Percentiles rank a stretch among this genome's conserved stretches.
phyloP scores from a whole-genome alignment of 2,797 vertebrate species.

The Hoplostethus atlanticus region DNA sequence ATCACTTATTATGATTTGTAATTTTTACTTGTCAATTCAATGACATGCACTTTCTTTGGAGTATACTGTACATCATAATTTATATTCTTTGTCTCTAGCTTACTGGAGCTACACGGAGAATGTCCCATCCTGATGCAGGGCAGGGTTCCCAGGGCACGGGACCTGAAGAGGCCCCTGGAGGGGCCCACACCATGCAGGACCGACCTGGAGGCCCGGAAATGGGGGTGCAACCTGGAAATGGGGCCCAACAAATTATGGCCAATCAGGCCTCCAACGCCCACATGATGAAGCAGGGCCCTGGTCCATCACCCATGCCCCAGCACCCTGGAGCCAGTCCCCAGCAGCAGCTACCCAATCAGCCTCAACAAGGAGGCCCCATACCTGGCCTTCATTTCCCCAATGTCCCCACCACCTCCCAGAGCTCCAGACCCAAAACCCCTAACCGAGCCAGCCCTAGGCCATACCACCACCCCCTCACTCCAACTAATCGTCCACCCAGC shows the following conservation, averaged over 20 bases:
- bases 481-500: constrained; percentile 97
- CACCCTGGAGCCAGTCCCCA: constrained; percentile 92
- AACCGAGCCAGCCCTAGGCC: constrained; percentile 98
- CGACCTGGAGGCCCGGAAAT: constrained; percentile 85
- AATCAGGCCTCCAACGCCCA: constrained; percentile 88
- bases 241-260: constrained; percentile 90
- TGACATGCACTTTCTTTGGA: not conserved
- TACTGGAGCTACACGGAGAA: constrained; percentile 88
- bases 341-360: constrained; percentile 88
- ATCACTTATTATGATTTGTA: not conserved
- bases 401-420: constrained; percentile 92
- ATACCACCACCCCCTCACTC: constrained; percentile 97
- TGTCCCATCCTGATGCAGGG: constrained; percentile 91
- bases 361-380: constrained; percentile 89
- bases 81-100: constrained; percentile 65
- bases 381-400: constrained; percentile 92
- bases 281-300: constrained; percentile 93
- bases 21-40: not conserved
- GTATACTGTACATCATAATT: constrained; percentile 6
- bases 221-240: constrained; percentile 87
- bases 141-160: constrained; percentile 89
- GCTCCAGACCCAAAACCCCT: constrained; percentile 97
- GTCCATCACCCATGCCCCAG: constrained; percentile 87
- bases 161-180: constrained; percentile 86
- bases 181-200: constrained; percentile 86